Evolutionary conservation across 2,888 invertebrate species (phyloP).

Genomic region (Drosophila atroscutellata): DNA sequence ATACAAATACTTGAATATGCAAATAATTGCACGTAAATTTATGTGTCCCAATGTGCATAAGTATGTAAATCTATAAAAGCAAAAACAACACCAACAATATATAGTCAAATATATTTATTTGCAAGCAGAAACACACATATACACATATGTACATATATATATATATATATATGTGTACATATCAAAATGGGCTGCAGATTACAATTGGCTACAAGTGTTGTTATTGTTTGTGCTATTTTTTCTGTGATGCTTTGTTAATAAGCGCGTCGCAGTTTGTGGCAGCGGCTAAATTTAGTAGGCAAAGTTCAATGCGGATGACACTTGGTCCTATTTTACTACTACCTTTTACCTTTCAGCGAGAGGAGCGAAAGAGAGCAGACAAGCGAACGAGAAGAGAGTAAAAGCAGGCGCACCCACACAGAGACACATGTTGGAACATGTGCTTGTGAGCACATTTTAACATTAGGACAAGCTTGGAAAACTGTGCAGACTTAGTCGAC

Average conservation of each 20-base stretch:
- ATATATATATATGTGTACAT: background rate
- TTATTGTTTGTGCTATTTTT: slow-evolving; percentile 19
- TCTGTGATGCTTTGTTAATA: slow-evolving; percentile 54
- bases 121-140: slow-evolving; percentile 26
- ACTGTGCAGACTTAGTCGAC: slow-evolving; percentile 8
- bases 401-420: background rate
- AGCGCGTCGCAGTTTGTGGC: slow-evolving; percentile 67
- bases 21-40: slow-evolving; percentile 71
- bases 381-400: background rate
- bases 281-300: slow-evolving; percentile 67
- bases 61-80: slow-evolving; percentile 23
- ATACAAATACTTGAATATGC: slow-evolving; percentile 38
- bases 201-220: slow-evolving; percentile 42
- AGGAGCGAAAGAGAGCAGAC: background rate
- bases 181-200: slow-evolving; percentile 41
- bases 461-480: slow-evolving; percentile 30
- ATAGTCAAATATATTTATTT: slow-evolving; percentile 40
- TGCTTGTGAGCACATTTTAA: slow-evolving; percentile 37
- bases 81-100: slow-evolving; percentile 5
- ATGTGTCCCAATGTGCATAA: slow-evolving; percentile 37
- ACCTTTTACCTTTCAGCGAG: slow-evolving; percentile 5
- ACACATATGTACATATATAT: background rate
- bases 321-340: slow-evolving; percentile 44
- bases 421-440: slow-evolving; percentile 19
- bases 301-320: slow-evolving; percentile 63